Evolutionary conservation across 2,113 vertebrate species (phyloP).

Genomic region (Laterallus jamaicensis): DNA sequence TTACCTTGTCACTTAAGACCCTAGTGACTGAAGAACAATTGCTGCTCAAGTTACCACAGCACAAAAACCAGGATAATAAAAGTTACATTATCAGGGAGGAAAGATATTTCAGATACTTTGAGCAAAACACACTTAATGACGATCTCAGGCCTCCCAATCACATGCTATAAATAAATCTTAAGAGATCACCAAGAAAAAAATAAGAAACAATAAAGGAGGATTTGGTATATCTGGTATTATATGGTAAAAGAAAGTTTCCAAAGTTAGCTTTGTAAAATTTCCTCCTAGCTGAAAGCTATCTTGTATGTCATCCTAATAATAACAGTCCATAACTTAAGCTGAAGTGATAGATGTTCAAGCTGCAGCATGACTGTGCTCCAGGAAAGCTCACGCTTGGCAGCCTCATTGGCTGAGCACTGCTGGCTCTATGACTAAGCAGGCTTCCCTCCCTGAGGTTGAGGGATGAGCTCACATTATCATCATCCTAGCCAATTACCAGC

Average conservation of each 20-base stretch:
- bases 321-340: background rate
- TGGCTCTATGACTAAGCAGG: constrained; percentile 44
- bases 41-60: background rate
- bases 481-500: background rate
- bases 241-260: background rate
- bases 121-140: background rate
- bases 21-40: background rate
- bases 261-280: background rate
- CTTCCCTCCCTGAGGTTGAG: constrained; percentile 14
- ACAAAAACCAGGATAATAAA: background rate
- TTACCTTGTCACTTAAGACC: background rate
- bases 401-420: background rate
- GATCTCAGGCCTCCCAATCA: background rate
- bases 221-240: background rate
- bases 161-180: background rate
- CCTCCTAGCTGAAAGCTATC: background rate
- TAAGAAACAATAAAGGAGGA: background rate
- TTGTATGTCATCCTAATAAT: background rate
- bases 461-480: constrained; percentile 41
- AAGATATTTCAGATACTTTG: background rate
- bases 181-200: background rate
- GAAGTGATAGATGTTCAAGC: constrained; percentile 1
- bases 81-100: background rate
- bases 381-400: constrained; percentile 38
- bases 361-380: constrained; percentile 24